A percentile compares a stretch with the other conserved stretches of the same genome.
phyloP scores from a whole-genome alignment of 2,797 vertebrate species.

The Apodemus agrarius region DNA sequence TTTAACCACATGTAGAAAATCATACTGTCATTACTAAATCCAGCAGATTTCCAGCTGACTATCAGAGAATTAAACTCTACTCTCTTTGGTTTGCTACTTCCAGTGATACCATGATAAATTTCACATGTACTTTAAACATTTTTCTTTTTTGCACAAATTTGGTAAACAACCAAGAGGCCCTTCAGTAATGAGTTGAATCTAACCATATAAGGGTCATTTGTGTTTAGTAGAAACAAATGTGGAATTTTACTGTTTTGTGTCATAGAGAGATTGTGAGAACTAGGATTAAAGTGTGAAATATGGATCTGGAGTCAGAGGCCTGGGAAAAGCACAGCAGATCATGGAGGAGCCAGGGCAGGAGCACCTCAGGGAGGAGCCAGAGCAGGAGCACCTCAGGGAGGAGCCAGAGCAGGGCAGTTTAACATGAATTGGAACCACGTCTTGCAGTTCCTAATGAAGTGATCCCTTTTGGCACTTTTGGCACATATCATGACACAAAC shows the following conservation, averaged over 20 bases:
- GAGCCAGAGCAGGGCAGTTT: not conserved
- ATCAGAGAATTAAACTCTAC: constrained; percentile 28
- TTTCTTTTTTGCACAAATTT: not conserved
- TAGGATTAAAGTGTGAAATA: constrained; percentile 18
- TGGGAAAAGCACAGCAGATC: not conserved
- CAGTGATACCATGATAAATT: constrained; percentile 34
- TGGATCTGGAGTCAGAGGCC: not conserved
- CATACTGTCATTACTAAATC: constrained; percentile 14
- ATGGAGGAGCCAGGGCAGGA: not conserved
- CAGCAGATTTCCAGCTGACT: not conserved
- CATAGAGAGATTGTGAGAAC: constrained; percentile 13
- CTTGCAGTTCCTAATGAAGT: not conserved
- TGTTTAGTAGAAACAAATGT: constrained; percentile 47
- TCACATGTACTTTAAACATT: constrained; percentile 33
- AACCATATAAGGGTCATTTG: not conserved
- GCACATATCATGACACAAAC: not conserved
- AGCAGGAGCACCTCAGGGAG: no score
- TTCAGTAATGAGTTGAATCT: constrained; percentile 8
- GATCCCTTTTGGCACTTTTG: not conserved
- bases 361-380: not conserved
- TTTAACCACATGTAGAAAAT: constrained; percentile 20
- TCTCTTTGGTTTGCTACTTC: constrained; percentile 34
- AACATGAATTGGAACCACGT: not conserved
- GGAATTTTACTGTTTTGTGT: constrained; percentile 46
- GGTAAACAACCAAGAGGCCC: not conserved